phyloP scores from a whole-genome alignment of 1,140 invertebrate species.

The Pristionchus pacificus region DNA sequence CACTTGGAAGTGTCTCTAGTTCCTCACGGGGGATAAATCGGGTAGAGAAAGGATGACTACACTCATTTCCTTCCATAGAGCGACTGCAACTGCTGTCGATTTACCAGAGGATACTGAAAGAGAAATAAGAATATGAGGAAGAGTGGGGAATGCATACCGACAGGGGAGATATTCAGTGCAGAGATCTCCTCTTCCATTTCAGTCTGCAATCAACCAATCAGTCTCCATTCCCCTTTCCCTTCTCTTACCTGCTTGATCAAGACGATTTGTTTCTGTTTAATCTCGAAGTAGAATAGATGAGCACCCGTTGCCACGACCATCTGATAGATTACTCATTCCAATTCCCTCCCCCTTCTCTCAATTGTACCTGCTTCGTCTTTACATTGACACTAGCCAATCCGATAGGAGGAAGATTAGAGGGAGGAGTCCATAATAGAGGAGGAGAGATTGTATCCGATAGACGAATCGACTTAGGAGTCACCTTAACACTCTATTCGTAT shows the following conservation, averaged over 20 bases:
- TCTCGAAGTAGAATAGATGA: neutral
- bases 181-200: slow-evolving; percentile 87
- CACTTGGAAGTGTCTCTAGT: slow-evolving; percentile 62
- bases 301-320: slow-evolving; percentile 50
- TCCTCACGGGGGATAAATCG: slow-evolving; percentile 48
- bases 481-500: slow-evolving; percentile 64
- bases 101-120: slow-evolving; percentile 62
- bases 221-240: no score
- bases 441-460: no score
- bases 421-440: slow-evolving; percentile 67
- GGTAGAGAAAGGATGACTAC: slow-evolving; percentile 78
- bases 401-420: slow-evolving; percentile 63
- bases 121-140: slow-evolving; percentile 14
- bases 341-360: no score
- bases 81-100: slow-evolving; percentile 79
- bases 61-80: slow-evolving; percentile 95
- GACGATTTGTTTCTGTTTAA: neutral
- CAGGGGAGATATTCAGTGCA: slow-evolving; percentile 85
- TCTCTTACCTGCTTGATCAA: neutral
- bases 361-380: no score
- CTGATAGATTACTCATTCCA: no score
- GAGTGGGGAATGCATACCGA: slow-evolving; percentile 61
- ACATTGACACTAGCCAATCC: slow-evolving; percentile 86
- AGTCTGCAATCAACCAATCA: no score
- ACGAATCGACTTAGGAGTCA: slow-evolving; percentile 1